Evolutionary conservation across 37 sponge, comb jelly and placozoan genomes (phyloP).

Genomic region (Aphrocallistes beatrix): DNA sequence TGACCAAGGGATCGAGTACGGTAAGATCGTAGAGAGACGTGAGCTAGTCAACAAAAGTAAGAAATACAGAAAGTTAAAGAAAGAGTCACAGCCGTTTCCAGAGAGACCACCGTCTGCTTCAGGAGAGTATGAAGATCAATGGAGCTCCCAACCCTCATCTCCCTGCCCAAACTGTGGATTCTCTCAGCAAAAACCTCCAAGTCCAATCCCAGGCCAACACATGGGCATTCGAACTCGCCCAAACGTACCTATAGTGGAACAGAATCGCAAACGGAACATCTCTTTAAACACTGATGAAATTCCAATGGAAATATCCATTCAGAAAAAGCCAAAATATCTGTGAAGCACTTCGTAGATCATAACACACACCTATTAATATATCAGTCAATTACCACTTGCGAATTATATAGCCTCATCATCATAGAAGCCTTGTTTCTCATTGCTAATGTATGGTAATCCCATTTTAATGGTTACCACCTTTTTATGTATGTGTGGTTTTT

Average conservation of each 20-base stretch:
- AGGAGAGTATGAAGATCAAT: neutral
- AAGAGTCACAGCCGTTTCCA: neutral
- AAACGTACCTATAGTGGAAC: neutral
- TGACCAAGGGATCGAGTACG: neutral
- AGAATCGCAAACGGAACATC: neutral
- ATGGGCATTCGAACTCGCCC: neutral
- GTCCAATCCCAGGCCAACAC: neutral
- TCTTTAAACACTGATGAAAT: neutral
- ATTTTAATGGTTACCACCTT: neutral
- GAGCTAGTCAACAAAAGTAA: neutral
- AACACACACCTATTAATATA: neutral
- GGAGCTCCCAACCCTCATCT: neutral
- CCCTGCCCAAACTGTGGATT: slow-evolving; percentile 10
- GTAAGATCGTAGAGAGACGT: neutral
- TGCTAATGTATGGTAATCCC: neutral
- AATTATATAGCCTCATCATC: no score
- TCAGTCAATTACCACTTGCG: neutral
- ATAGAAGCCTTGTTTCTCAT: no score
- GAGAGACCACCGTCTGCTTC: neutral
- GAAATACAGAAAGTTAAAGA: slow-evolving; percentile 3
- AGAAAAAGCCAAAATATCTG: neutral
- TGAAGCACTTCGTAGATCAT: neutral
- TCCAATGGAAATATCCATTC: neutral
- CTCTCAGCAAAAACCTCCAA: neutral
- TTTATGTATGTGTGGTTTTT: slow-evolving; percentile 16